Percentiles rank a stretch among this genome's conserved stretches.
Conservation (phyloP, 2,113 vertebrate species). For the Percina caprodes region DNA sequence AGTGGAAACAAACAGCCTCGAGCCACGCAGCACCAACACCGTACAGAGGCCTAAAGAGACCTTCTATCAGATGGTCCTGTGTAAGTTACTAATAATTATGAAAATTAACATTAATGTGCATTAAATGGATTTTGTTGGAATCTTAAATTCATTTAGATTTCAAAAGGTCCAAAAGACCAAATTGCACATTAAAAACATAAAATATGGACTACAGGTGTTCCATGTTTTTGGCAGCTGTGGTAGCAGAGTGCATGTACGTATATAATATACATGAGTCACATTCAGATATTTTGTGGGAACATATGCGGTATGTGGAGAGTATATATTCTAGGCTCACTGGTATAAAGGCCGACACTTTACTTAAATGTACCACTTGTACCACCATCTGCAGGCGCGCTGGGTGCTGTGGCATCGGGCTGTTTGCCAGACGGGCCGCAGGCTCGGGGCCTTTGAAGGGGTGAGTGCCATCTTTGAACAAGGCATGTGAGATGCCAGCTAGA, state of each 20-base stretch:
- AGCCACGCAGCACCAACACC: slow-evolving; percentile 92
- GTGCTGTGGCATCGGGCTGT: slow-evolving; percentile 95
- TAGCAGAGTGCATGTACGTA: not conserved
- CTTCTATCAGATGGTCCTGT: not conserved
- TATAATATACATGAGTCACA: not conserved
- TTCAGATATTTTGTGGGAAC: not conserved
- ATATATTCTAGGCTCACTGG: slow-evolving; percentile 11
- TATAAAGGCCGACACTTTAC: slow-evolving; percentile 38
- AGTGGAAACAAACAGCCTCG: slow-evolving; percentile 99
- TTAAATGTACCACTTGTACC: slow-evolving; percentile 66
- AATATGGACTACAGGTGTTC: not conserved
- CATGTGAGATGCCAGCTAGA: slow-evolving; percentile 86
- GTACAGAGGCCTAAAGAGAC: slow-evolving; percentile 79
- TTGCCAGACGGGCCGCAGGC: slow-evolving; percentile 97
- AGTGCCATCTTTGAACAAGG: slow-evolving; percentile 98
- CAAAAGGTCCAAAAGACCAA: not conserved
- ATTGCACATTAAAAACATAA: slow-evolving; percentile 17
- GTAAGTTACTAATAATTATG: no score
- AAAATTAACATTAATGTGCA: not conserved
- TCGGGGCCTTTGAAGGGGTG: slow-evolving; percentile 99
- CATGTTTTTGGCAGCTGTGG: slow-evolving; percentile 32
- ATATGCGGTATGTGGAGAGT: not conserved
- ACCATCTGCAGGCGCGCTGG: slow-evolving; percentile 88
- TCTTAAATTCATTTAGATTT: not conserved
- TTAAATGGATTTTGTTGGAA: not conserved